Percentiles rank a stretch among this genome's conserved stretches.
Evolutionary conservation across 64 coral and sea anemone species (phyloP).

Genomic region (Hydrozoanthus tunicans): DNA sequence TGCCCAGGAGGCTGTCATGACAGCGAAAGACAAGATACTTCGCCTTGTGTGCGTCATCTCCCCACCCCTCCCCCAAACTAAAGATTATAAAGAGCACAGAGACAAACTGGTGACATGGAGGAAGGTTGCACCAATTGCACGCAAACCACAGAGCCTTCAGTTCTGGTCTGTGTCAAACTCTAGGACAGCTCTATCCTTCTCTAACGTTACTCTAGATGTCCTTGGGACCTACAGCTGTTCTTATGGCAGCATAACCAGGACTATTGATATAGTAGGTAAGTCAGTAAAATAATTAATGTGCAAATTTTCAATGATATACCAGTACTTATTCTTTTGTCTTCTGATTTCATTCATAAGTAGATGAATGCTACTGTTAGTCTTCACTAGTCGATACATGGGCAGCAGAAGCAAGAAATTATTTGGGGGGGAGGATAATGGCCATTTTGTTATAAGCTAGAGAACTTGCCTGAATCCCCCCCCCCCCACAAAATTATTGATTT

Average conservation of each 20-base stretch:
- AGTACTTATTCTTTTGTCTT: too few species aligned
- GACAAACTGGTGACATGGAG: constrained; percentile 33
- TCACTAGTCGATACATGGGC: too few species aligned
- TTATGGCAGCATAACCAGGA: constrained; percentile 33
- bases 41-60: constrained; percentile 56
- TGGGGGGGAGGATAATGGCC: too few species aligned
- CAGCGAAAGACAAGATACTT: constrained; percentile 43
- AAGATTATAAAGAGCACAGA: constrained; percentile 28
- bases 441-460: too few species aligned
- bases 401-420: too few species aligned
- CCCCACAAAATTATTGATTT: too few species aligned
- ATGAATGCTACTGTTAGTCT: too few species aligned
- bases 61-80: constrained; percentile 50
- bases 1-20: constrained; percentile 48
- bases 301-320: too few species aligned
- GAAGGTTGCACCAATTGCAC: constrained; percentile 47
- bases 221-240: constrained; percentile 55
- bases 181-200: constrained; percentile 40
- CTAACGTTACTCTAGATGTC: constrained; percentile 25
- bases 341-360: too few species aligned
- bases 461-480: too few species aligned
- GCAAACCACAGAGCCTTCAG: constrained; percentile 31
- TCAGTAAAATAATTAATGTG: neutral
- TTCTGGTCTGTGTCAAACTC: constrained; percentile 42
- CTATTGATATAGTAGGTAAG: constrained; percentile 48